A percentile compares a stretch with the other conserved stretches of the same genome.
phyloP scores from a whole-genome alignment of 2,888 invertebrate species.

The Noctuana brunneofusca region DNA sequence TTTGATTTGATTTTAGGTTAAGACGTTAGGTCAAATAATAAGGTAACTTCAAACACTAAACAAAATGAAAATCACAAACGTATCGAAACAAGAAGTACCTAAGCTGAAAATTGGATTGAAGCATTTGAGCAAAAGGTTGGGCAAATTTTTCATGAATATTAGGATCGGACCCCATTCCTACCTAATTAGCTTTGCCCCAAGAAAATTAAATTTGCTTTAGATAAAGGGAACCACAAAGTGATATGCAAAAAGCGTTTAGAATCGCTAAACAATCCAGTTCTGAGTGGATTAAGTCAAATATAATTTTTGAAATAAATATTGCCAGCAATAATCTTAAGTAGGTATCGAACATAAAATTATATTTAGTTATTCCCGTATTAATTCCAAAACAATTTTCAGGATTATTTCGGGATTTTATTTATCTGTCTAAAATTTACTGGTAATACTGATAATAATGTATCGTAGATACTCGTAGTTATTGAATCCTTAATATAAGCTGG shows the following conservation, averaged over 20 bases:
- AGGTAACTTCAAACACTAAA: background rate
- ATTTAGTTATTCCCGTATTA: too few relatives aligned
- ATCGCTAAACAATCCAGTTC: conserved; percentile 10
- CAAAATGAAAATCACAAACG: too few relatives aligned
- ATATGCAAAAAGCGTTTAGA: conserved; percentile 12
- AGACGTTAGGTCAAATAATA: background rate
- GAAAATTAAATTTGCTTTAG: conserved; percentile 18
- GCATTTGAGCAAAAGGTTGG: background rate
- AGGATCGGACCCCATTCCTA: background rate
- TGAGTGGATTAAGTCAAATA: background rate
- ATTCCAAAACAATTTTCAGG: too few relatives aligned
- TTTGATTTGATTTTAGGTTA: too few relatives aligned
- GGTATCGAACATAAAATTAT: background rate
- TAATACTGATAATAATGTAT: too few relatives aligned
- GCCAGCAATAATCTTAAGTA: background rate
- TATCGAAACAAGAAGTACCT: too few relatives aligned
- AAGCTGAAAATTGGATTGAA: background rate
- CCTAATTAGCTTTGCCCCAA: conserved; percentile 13
- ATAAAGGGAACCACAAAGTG: conserved; percentile 23
- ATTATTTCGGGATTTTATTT: too few relatives aligned
- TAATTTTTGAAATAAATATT: background rate
- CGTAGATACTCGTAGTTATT: background rate
- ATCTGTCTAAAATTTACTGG: too few relatives aligned
- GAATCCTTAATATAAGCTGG: too few relatives aligned
- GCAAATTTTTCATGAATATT: conserved; percentile 15